These are phyloP conservation scores for Pterocles burchelli DNA, from an alignment of 2,113 vertebrate species.

Conservation along the genomic window DNA sequence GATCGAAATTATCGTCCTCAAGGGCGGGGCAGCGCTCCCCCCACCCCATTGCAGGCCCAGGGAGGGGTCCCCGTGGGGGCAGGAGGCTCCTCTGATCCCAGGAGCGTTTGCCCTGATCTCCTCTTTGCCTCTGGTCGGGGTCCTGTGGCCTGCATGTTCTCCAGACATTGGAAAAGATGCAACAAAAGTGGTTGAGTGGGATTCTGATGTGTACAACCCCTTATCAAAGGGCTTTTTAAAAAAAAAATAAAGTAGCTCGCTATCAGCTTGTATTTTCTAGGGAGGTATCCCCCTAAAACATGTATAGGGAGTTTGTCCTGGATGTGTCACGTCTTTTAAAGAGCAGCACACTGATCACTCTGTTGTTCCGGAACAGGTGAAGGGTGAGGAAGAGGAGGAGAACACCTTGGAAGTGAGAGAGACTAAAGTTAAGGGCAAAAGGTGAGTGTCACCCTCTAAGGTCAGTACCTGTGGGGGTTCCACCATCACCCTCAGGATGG, in stretches of 20 bases:
- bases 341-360: neutral
- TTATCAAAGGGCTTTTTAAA: neutral
- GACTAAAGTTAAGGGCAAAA: slow-evolving; percentile 84
- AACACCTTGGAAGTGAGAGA: slow-evolving; percentile 86
- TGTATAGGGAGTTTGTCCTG: neutral
- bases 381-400: slow-evolving; percentile 93
- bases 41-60: neutral
- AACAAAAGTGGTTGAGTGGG: neutral
- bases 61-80: accelerated
- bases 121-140: accelerated
- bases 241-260: neutral
- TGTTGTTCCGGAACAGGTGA: slow-evolving; percentile 79
- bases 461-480: accelerated
- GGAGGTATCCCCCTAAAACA: too few species aligned
- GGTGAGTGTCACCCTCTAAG: slow-evolving; percentile 71
- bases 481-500: accelerated
- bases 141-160: accelerated
- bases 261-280: neutral
- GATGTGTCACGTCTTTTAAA: neutral
- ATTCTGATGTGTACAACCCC: neutral
- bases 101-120: accelerated
- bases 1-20: too few species aligned
- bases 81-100: too few species aligned
- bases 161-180: neutral
- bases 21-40: too few species aligned